Evolutionary conservation across 2,113 vertebrate species (phyloP).

Genomic region (Girardinichthys multiradiatus): DNA sequence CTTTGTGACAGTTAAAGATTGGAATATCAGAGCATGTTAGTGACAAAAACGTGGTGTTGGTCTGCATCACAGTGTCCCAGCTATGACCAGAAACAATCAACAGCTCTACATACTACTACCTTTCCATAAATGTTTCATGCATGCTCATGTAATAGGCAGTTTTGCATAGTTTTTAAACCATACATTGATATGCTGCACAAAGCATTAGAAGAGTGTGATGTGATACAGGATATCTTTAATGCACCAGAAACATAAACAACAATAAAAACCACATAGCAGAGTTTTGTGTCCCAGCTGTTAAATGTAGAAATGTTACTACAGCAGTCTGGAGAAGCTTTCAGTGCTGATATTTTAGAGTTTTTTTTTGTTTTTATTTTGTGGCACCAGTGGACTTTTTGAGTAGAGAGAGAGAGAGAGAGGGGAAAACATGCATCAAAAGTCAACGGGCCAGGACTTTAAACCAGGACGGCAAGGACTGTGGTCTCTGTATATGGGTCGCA

Average conservation of each 20-base stretch:
- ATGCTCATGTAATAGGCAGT: constrained; percentile 47
- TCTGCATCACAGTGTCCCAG: constrained; percentile 17
- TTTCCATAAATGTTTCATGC: constrained; percentile 40
- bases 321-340: background rate
- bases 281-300: background rate
- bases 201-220: constrained; percentile 22
- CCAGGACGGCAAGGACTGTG: too few relatives aligned
- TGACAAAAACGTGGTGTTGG: constrained; percentile 16
- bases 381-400: too few relatives aligned
- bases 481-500: too few relatives aligned
- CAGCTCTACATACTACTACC: constrained; percentile 22
- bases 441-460: too few relatives aligned
- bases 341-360: too few relatives aligned
- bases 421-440: too few relatives aligned
- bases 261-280: constrained; percentile 2
- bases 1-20: constrained; percentile 39
- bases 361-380: too few relatives aligned
- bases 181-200: constrained; percentile 58
- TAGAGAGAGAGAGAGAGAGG: too few relatives aligned
- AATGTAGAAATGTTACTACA: background rate
- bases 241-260: constrained; percentile 26
- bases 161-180: constrained; percentile 61
- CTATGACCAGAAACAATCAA: constrained; percentile 20
- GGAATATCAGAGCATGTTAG: constrained; percentile 30
- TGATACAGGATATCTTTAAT: constrained; percentile 28